phyloP scores from a whole-genome alignment of 2,888 invertebrate species.

The Coleophora flavipennella region DNA sequence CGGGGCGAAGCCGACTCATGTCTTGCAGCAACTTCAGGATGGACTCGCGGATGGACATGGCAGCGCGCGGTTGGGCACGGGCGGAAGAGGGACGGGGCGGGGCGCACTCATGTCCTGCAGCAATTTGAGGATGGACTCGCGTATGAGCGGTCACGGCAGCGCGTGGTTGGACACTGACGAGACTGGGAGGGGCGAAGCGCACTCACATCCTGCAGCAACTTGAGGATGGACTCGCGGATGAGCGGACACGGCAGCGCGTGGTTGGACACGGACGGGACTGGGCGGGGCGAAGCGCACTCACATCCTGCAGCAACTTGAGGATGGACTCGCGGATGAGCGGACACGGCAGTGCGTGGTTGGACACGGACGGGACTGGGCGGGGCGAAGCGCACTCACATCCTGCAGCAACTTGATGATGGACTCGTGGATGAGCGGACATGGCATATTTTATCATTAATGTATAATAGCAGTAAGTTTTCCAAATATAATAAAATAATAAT shows the following conservation, averaged over 20 bases:
- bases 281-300: slow-evolving; percentile 43
- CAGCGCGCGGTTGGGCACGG: not conserved
- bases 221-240: slow-evolving; percentile 90
- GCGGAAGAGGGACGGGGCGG: not conserved
- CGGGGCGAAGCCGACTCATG: no score
- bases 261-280: not conserved
- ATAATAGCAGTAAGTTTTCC: no score
- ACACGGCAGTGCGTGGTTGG: slow-evolving; percentile 96
- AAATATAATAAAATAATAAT: no score
- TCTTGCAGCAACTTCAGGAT: no score
- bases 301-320: slow-evolving; percentile 83
- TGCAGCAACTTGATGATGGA: slow-evolving; percentile 79
- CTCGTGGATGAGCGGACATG: slow-evolving; percentile 92
- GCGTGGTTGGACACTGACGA: not conserved
- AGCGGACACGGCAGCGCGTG: slow-evolving; percentile 81
- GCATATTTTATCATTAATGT: no score
- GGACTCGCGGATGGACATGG: not conserved
- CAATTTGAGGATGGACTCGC: slow-evolving; percentile 87
- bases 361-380: slow-evolving; percentile 74
- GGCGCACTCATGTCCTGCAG: not conserved
- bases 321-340: slow-evolving; percentile 92
- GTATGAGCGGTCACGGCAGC: slow-evolving; percentile 87
- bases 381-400: not conserved
- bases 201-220: slow-evolving; percentile 43
- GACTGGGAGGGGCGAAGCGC: not conserved